Percentiles rank a stretch among this genome's conserved stretches.
Conservation (phyloP, 2,888 invertebrate species). For the Colletes collaris region DNA sequence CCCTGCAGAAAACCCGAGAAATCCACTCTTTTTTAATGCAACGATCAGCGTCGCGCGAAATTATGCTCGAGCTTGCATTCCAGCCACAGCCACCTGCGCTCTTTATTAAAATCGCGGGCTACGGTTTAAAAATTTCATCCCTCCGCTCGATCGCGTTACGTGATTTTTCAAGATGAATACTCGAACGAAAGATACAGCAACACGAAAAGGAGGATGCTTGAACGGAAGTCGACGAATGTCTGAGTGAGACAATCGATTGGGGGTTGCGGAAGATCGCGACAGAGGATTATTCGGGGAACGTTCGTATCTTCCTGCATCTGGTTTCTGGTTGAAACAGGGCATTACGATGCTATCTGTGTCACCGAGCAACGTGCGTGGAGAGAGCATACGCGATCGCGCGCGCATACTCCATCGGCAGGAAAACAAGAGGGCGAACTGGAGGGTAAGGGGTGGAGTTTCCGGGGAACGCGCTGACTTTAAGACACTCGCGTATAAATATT, state of each 20-base stretch:
- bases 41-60: neutral
- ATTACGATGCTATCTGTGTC: constrained; percentile 76
- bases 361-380: constrained; percentile 48
- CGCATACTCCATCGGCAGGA: constrained; percentile 10
- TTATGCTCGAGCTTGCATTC: neutral
- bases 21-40: neutral
- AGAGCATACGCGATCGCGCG: constrained; percentile 3
- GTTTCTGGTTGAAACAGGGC: constrained; percentile 64
- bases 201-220: neutral
- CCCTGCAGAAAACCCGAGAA: no score
- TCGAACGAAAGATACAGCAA: neutral
- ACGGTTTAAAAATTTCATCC: constrained; percentile 36
- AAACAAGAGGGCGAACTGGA: constrained; percentile 35
- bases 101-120: constrained; percentile 17
- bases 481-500: constrained; percentile 67
- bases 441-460: constrained; percentile 13
- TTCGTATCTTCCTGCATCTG: constrained; percentile 32
- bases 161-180: constrained; percentile 16
- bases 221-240: neutral
- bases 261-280: constrained; percentile 9
- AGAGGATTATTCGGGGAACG: constrained; percentile 58
- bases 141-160: constrained; percentile 3
- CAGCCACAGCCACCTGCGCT: neutral
- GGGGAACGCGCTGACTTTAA: constrained; percentile 35
- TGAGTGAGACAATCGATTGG: neutral